phyloP scores from a whole-genome alignment of 2,797 vertebrate genomes.

The Tapirus indicus region DNA sequence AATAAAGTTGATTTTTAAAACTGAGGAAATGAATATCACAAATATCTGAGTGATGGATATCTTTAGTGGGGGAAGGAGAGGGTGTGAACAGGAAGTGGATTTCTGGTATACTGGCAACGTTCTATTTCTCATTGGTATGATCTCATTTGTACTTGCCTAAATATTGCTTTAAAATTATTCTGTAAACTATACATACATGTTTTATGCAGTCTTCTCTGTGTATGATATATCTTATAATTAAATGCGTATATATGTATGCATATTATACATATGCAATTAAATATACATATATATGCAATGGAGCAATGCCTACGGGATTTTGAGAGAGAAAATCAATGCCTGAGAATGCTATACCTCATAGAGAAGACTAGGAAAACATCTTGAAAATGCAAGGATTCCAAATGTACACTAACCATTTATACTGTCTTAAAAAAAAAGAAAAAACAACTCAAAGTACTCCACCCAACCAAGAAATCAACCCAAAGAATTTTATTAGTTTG shows the following conservation, averaged over 20 bases:
- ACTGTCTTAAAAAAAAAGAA: not conserved
- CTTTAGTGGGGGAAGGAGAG: not conserved
- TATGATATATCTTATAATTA: not conserved
- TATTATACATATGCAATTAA: not conserved
- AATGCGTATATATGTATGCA: not conserved
- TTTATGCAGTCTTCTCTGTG: not conserved
- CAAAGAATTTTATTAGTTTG: not conserved
- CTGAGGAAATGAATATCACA: not conserved
- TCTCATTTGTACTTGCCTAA: not conserved
- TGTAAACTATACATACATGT: not conserved
- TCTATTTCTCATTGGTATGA: not conserved
- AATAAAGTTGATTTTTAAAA: not conserved
- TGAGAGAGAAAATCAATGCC: not conserved
- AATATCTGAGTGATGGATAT: not conserved
- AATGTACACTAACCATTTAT: not conserved
- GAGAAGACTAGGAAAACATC: no score
- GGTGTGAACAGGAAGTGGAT: not conserved
- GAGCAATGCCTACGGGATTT: not conserved
- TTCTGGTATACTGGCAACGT: not conserved
- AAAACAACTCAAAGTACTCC: not conserved
- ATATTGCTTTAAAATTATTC: not conserved
- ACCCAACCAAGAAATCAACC: not conserved
- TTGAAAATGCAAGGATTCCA: not conserved
- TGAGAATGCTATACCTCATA: not conserved
- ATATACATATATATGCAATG: not conserved